Evolutionary conservation across 2,113 vertebrate genomes (phyloP).

Genomic region (Pollimyrus isidori): DNA sequence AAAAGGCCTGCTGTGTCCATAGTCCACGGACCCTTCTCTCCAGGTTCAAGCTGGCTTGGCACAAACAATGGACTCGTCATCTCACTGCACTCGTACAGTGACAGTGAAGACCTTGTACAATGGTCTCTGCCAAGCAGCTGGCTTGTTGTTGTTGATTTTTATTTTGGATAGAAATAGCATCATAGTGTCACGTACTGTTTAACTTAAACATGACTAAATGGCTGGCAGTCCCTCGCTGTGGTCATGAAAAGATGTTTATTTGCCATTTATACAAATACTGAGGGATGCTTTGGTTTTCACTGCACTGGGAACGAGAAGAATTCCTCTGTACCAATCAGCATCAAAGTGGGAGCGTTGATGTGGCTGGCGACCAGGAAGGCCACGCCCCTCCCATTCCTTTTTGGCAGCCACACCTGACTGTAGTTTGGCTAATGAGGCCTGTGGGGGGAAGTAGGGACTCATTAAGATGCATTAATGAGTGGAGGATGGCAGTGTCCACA

Average conservation of each 20-base stretch:
- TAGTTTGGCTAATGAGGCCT: neutral
- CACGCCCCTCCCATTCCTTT: neutral
- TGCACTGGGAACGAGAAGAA: neutral
- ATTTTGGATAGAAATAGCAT: neutral
- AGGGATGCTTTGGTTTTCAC: neutral
- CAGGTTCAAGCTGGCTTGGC: conserved; percentile 3
- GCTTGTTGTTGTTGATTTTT: neutral
- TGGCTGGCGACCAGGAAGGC: neutral
- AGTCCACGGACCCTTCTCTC: neutral
- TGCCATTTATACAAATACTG: neutral
- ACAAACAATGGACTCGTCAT: neutral
- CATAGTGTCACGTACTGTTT: neutral
- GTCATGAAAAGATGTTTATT: neutral
- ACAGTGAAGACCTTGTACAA: neutral
- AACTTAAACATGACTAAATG: neutral
- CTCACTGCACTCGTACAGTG: too few relatives aligned
- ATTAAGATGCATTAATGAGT: neutral
- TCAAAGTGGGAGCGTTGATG: neutral
- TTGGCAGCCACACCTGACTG: neutral
- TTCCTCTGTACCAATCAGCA: neutral
- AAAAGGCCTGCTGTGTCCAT: too few relatives aligned
- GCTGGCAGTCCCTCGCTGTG: neutral
- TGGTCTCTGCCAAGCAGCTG: neutral
- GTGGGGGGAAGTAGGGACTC: neutral
- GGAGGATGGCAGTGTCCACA: neutral